These are phyloP conservation scores for Pteruthius melanotis DNA, from an alignment of 2,113 vertebrate genomes.

Conservation along the genomic window DNA sequence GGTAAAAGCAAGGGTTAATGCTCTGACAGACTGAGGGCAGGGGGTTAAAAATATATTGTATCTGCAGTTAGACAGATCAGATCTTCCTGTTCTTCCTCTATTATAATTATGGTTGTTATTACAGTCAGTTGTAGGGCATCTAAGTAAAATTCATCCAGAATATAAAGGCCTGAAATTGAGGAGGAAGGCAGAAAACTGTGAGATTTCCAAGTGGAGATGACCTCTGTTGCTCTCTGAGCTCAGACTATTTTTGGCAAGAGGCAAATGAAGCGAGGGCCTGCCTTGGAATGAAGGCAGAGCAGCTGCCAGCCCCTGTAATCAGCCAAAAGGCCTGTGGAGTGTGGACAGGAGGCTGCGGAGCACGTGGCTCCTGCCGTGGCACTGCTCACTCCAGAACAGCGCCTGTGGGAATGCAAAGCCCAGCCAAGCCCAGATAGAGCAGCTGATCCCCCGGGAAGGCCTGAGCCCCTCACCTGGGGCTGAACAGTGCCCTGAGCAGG, in stretches of 20 bases:
- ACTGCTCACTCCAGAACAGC: accelerated
- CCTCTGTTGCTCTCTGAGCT: not conserved
- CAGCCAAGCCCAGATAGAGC: not conserved
- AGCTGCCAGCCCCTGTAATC: not conserved
- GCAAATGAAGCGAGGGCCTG: not conserved
- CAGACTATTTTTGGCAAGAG: not conserved
- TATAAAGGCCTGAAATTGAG: not conserved
- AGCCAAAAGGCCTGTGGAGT: not conserved
- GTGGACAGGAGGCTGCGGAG: not conserved
- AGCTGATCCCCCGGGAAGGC: not conserved
- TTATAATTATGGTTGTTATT: not conserved
- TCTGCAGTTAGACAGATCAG: not conserved
- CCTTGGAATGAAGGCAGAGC: not conserved
- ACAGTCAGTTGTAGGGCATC: not conserved
- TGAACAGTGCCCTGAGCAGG: not conserved
- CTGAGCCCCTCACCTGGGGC: not conserved
- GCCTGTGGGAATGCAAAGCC: not conserved
- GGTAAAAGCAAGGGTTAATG: not conserved
- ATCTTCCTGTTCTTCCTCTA: not conserved
- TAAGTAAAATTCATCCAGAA: not conserved
- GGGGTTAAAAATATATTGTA: not conserved
- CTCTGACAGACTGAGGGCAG: not conserved
- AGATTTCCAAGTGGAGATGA: not conserved
- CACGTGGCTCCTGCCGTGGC: not conserved
- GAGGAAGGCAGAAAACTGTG: not conserved